Evolutionary conservation across 1,140 invertebrate genomes (phyloP), one percentile per base, ranked within the genome.

Genomic region (Magallana gigas): DNA sequence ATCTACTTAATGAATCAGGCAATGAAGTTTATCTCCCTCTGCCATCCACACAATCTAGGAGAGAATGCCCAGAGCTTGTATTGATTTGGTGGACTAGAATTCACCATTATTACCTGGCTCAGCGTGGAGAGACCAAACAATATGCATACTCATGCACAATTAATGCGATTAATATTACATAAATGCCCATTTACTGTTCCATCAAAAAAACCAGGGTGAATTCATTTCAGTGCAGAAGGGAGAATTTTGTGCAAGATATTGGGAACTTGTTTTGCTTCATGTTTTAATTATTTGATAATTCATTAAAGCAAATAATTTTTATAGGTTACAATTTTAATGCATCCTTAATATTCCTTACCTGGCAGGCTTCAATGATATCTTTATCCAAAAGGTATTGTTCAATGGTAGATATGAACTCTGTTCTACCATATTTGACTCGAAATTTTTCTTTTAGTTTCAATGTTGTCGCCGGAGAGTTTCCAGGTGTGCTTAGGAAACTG

Each of bases 301-400:
- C 64, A 71, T 18, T 71, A 23, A 48, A 48, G 36, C 23, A 23
- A 23, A 48, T 48, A 48, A 48, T 4, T 48, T 48, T 48, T 48
- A 23, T 48, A 48, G 5, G 36, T 4, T 48, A 48, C 36, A 48
- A 48, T 71, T 71, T 36, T 23, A 68, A 23, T 71, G 16, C 3
- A 23, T 71, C 16, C 11, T 23, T 23, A 23, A 23, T 23, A 23
- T n/a, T 11, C 59, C 93, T 94, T 93, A 97, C 97, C 95, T 96
- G 96, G 95, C 97, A 98, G 90, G 96, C 97, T 93, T 98, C 97
- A 88, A 98, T 97, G 86, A 98, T 96, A 93, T 98, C 97, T 94
- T 97, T 98, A 94, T 98, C 97, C 97, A 98, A 98, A 93, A 98
- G 97, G 94, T 97, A 98, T 94, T 98, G 97, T 95, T 98, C 98